Conservation (phyloP, 2,888 invertebrate genomes). For the Saturnia pavonia region DNA sequence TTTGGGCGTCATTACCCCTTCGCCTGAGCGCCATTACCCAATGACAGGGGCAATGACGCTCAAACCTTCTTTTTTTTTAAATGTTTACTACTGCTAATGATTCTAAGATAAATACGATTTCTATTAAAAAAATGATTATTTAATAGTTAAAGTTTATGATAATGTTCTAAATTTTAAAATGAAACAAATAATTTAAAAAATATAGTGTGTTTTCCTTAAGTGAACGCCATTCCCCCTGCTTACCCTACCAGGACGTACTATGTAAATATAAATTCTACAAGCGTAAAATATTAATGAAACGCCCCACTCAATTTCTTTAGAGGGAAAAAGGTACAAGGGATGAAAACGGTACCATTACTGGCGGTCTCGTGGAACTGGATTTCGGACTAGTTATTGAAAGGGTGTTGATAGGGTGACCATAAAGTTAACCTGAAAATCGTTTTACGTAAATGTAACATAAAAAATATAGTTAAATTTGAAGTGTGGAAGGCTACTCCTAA, state of each 20-base stretch:
- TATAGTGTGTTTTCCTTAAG: no score
- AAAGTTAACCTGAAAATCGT: neutral
- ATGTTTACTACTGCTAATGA: no score
- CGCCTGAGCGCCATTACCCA: no score
- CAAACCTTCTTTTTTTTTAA: no score
- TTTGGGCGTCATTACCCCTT: no score
- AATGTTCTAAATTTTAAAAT: no score
- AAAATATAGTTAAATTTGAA: neutral
- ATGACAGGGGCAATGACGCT: no score
- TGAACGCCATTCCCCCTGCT: no score
- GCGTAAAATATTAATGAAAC: conserved; percentile 15
- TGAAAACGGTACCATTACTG: conserved; percentile 30
- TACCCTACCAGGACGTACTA: neutral
- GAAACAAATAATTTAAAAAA: no score
- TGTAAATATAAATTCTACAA: conserved; percentile 5
- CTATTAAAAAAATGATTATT: no score
- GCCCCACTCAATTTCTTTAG: conserved; percentile 10
- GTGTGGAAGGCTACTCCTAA: neutral
- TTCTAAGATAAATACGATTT: no score
- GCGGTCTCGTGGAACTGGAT: conserved; percentile 34
- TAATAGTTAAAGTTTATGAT: no score
- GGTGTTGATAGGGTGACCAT: conserved; percentile 31
- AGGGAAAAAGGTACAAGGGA: conserved; percentile 35
- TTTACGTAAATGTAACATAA: neutral
- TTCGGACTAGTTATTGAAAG: conserved; percentile 33